Conservation (phyloP, 2,888 invertebrate species). For the Prosapia bicincta region DNA sequence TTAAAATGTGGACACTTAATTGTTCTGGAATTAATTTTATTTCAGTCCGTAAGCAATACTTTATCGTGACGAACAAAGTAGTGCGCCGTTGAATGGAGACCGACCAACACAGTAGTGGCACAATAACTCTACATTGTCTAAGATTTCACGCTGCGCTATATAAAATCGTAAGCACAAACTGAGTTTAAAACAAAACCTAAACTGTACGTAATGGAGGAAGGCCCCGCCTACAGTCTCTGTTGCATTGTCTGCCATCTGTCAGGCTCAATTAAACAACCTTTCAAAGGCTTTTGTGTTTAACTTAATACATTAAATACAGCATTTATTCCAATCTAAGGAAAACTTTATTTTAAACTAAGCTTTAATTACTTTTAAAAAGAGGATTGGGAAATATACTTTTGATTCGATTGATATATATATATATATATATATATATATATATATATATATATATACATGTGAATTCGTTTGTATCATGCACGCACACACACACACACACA, state of each 20-base stretch:
- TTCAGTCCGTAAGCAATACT: neutral
- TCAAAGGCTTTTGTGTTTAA: neutral
- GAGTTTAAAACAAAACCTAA: neutral
- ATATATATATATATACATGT: too few species aligned
- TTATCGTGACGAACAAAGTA: neutral
- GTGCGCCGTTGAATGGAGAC: neutral
- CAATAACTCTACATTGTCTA: constrained; percentile 17
- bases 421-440: too few species aligned
- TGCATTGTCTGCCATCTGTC: neutral
- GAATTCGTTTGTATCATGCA: too few species aligned
- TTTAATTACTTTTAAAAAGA: too few species aligned
- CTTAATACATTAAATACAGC: neutral
- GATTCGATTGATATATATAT: too few species aligned
- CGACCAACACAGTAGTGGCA: neutral
- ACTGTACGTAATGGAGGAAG: neutral
- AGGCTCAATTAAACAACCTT: neutral
- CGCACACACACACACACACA: too few species aligned
- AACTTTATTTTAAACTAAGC: too few species aligned
- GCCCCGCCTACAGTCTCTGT: neutral
- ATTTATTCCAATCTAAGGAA: too few species aligned
- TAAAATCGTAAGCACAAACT: constrained; percentile 11
- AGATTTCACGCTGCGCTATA: constrained; percentile 22
- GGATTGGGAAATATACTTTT: too few species aligned
- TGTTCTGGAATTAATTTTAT: neutral
- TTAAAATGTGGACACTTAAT: neutral